Percentiles rank a stretch among this genome's conserved stretches.
Evolutionary conservation across 1,140 invertebrate species (phyloP).

Genomic region (Schlechtendalia chinensis): DNA sequence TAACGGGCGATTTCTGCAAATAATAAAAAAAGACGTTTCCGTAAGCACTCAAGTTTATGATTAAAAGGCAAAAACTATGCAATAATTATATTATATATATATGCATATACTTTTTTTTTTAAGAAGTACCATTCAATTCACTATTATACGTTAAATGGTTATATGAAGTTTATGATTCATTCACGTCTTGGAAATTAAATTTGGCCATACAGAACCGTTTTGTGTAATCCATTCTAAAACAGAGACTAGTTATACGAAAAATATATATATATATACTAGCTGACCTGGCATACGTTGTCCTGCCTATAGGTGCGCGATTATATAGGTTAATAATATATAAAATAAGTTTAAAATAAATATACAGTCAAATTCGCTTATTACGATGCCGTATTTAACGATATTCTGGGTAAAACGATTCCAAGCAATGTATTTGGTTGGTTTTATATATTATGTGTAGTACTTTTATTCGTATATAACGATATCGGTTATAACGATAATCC

Average conservation of each 20-base stretch:
- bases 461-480: no score
- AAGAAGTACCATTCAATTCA: background rate
- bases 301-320: no score
- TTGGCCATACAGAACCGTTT: background rate
- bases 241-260: background rate
- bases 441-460: no score
- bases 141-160: background rate
- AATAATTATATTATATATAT: background rate
- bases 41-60: background rate
- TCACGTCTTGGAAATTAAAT: background rate
- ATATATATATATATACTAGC: no score
- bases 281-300: no score
- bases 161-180: constrained; percentile 7
- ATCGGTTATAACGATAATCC: no score
- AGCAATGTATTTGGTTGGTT: no score
- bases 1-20: background rate
- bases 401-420: no score
- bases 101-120: background rate
- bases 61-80: background rate
- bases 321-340: no score
- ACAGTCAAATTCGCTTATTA: no score
- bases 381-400: no score
- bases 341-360: no score
- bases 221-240: background rate
- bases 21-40: background rate